Conservation (phyloP, 2,113 vertebrate species). For the Panthera tigris region DNA sequence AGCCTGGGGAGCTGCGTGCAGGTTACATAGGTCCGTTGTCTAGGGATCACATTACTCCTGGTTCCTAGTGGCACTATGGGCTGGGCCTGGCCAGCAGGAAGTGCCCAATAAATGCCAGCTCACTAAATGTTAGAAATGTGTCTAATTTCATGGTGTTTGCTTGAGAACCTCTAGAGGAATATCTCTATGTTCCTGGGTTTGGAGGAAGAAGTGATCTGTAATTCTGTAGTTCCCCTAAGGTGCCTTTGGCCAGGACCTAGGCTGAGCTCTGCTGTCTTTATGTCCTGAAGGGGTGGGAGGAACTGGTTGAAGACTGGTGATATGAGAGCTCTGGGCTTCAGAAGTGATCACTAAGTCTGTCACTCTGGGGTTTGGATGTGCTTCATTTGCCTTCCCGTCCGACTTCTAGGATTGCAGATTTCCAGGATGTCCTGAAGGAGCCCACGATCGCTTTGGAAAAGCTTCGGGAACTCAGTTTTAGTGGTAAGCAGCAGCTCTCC, state of each 20-base stretch:
- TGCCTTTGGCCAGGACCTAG: not conserved
- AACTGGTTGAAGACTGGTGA: not conserved
- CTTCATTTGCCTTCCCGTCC: not conserved
- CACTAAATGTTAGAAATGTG: not conserved
- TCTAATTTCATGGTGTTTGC: not conserved
- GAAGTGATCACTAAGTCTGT: not conserved
- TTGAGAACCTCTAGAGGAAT: not conserved
- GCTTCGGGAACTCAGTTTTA: constrained; percentile 94
- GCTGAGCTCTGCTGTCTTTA: not conserved
- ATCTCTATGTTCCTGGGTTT: not conserved
- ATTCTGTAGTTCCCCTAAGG: not conserved
- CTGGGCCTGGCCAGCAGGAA: constrained; percentile 23
- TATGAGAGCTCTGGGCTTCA: not conserved
- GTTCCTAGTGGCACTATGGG: not conserved
- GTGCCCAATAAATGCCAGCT: constrained; percentile 1
- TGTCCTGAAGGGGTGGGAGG: not conserved
- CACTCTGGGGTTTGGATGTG: not conserved
- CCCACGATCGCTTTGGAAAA: constrained; percentile 89
- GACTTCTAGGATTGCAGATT: constrained; percentile 92
- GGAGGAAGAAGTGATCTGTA: not conserved
- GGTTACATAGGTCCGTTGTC: not conserved
- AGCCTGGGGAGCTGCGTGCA: not conserved
- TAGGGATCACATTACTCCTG: constrained; percentile 36
- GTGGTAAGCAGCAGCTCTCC: constrained; percentile 85
- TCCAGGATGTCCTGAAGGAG: constrained; percentile 91